Conservation (phyloP, 2,888 invertebrate species). For the Apotomis capreana region DNA sequence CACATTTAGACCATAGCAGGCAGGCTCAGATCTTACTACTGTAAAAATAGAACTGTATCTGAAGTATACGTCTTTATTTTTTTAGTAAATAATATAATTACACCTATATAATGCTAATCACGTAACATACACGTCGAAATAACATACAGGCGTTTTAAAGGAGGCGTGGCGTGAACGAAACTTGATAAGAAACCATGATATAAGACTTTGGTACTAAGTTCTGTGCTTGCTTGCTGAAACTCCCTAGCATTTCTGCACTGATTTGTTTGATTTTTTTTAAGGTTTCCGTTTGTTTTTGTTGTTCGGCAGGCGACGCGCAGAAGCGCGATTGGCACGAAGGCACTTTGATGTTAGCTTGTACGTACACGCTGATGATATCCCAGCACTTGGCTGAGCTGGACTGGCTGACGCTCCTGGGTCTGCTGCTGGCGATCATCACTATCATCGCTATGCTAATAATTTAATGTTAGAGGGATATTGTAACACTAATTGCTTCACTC, state of each 20-base stretch:
- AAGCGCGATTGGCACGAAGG: slow-evolving; percentile 85
- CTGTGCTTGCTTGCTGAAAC: background rate
- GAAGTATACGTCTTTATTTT: background rate
- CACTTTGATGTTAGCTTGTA: slow-evolving; percentile 89
- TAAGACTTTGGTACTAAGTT: too few relatives aligned
- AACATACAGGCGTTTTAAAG: too few relatives aligned
- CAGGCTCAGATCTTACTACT: slow-evolving; percentile 25
- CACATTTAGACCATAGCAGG: slow-evolving; percentile 46
- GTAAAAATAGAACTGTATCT: background rate
- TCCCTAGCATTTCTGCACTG: slow-evolving; percentile 25
- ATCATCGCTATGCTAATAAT: slow-evolving; percentile 87
- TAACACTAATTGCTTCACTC: background rate
- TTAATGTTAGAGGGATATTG: slow-evolving; percentile 52
- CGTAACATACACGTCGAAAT: too few relatives aligned
- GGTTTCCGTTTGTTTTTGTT: slow-evolving; percentile 56
- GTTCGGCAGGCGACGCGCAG: slow-evolving; percentile 75
- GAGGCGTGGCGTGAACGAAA: too few relatives aligned
- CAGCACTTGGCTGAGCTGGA: slow-evolving; percentile 89
- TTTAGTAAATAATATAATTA: too few relatives aligned
- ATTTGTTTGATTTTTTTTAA: slow-evolving; percentile 41
- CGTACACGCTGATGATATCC: slow-evolving; percentile 88
- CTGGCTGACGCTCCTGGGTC: slow-evolving; percentile 88
- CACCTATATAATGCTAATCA: too few relatives aligned
- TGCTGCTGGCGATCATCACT: slow-evolving; percentile 89
- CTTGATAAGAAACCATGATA: too few relatives aligned